phyloP scores from a whole-genome alignment of 2,113 vertebrate genomes.

The Mola mola region DNA sequence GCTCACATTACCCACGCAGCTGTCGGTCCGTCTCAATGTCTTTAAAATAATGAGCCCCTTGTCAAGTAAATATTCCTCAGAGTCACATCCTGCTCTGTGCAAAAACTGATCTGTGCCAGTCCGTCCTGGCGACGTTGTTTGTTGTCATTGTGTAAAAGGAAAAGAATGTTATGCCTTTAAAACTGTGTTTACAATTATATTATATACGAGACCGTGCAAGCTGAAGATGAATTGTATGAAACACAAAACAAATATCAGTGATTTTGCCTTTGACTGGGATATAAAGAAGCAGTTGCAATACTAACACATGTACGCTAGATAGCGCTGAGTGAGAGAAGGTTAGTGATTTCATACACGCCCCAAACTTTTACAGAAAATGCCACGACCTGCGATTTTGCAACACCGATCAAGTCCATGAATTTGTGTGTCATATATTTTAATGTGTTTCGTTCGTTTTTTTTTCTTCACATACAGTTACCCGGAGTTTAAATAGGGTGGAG shows the following conservation, averaged over 20 bases:
- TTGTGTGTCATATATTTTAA: background rate
- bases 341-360: background rate
- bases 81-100: background rate
- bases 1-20: slow-evolving; percentile 43
- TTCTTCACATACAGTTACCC: too few relatives aligned
- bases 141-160: background rate
- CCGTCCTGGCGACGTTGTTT: slow-evolving; percentile 1
- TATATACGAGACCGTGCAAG: background rate
- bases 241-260: too few relatives aligned
- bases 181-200: slow-evolving; percentile 1
- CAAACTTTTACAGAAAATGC: slow-evolving; percentile 30
- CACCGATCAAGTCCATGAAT: background rate
- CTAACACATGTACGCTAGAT: slow-evolving; percentile 49
- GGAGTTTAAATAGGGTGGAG: background rate
- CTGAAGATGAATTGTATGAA: background rate
- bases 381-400: background rate
- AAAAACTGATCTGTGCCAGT: slow-evolving; percentile 5
- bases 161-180: background rate
- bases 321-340: slow-evolving; percentile 50
- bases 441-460: too few relatives aligned
- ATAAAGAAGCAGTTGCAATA: slow-evolving; percentile 40
- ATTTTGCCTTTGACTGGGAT: too few relatives aligned
- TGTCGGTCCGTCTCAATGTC: slow-evolving; percentile 23
- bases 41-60: slow-evolving; percentile 43
- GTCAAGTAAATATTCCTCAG: slow-evolving; percentile 21